Percentiles rank a stretch among this genome's conserved stretches.
Evolutionary conservation across 92 coral and sea anemone species (phyloP).

Genomic region (Parazoanthus darwini): DNA sequence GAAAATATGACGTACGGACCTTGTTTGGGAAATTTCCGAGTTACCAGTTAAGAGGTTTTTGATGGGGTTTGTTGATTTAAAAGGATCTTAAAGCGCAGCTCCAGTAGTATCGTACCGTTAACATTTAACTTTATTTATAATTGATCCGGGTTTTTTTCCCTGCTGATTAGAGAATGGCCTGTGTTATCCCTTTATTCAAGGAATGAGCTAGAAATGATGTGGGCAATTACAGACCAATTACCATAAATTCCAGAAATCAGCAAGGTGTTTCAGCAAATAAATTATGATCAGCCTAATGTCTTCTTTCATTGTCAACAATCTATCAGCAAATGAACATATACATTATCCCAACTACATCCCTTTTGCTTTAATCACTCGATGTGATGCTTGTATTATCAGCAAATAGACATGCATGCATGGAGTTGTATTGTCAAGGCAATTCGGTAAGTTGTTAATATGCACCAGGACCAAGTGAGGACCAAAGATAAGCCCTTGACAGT

Average conservation of each 20-base stretch:
- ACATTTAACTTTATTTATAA: conserved; percentile 42
- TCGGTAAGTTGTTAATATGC: background rate
- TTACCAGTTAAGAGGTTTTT: too few relatives aligned
- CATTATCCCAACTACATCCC: background rate
- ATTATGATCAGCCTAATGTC: conserved; percentile 29
- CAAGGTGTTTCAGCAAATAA: conserved; percentile 31
- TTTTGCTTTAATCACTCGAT: background rate
- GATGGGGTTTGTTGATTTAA: too few relatives aligned
- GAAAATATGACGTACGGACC: too few relatives aligned
- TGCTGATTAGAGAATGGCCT: conserved; percentile 42
- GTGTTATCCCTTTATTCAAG: conserved; percentile 42
- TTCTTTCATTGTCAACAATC: conserved; percentile 20
- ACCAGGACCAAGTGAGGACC: conserved; percentile 6
- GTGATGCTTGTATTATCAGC: conserved; percentile 16
- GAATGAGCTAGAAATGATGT: conserved; percentile 28
- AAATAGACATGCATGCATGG: background rate
- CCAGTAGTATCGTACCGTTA: conserved; percentile 37
- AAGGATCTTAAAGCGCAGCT: conserved; percentile 42
- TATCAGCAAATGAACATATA: conserved; percentile 29
- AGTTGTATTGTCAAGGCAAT: background rate
- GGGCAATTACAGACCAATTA: conserved; percentile 47
- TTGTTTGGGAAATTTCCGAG: too few relatives aligned
- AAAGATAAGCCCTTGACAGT: background rate
- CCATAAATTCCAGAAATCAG: conserved; percentile 37
- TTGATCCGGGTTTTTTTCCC: conserved; percentile 31